These are phyloP conservation scores for Oxyruncus cristatus DNA, from an alignment of 2,113 vertebrate species.

Conservation along the genomic window DNA sequence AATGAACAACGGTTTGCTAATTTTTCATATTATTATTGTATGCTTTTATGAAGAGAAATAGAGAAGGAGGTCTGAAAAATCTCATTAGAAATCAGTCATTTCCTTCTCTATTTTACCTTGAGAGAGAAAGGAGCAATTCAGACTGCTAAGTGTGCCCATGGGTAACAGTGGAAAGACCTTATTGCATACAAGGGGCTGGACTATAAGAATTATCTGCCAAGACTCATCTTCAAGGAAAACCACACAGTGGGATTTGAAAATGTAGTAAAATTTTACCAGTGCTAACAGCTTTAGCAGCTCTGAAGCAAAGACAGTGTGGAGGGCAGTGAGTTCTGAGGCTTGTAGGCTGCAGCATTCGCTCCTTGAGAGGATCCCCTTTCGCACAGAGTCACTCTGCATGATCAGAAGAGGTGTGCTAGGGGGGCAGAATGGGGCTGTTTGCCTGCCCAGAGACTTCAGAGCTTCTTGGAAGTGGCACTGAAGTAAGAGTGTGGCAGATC, in stretches of 20 bases:
- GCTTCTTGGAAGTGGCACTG: neutral
- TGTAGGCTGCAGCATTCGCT: neutral
- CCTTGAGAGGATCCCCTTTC: neutral
- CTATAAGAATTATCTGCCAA: neutral
- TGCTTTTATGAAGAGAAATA: neutral
- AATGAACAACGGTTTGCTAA: neutral
- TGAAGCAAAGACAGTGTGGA: neutral
- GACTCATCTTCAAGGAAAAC: neutral
- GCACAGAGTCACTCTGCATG: neutral
- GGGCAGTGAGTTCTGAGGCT: neutral
- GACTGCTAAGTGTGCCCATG: neutral
- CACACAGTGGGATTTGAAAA: neutral
- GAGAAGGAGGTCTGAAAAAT: neutral
- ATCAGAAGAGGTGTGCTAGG: neutral
- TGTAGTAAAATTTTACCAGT: neutral
- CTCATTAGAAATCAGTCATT: neutral
- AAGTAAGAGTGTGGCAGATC: neutral
- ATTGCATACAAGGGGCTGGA: neutral
- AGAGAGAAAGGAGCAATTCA: neutral
- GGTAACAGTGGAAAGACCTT: neutral
- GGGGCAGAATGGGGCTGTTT: neutral
- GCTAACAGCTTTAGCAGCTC: neutral
- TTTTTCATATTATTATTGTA: neutral
- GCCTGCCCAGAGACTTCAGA: neutral
- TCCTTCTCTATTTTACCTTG: neutral